phyloP scores from a whole-genome alignment of 2,113 vertebrate genomes.

The Alaudala cheleensis region DNA sequence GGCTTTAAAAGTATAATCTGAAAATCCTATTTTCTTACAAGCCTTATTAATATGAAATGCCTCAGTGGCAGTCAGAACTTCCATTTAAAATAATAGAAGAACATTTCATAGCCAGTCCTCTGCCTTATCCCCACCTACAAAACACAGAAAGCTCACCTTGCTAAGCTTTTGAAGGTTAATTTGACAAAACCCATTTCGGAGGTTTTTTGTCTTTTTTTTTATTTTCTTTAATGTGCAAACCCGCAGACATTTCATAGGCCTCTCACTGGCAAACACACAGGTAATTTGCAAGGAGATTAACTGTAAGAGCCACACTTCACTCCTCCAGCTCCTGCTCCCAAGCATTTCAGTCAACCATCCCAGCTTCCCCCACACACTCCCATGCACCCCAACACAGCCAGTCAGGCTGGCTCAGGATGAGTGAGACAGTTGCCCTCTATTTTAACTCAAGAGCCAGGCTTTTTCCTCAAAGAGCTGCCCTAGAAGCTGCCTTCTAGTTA shows the following conservation, averaged over 20 bases:
- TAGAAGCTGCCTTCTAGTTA: neutral
- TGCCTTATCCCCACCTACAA: neutral
- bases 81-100: neutral
- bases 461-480: neutral
- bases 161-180: slow-evolving; percentile 5
- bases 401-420: neutral
- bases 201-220: neutral
- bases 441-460: neutral
- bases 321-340: neutral
- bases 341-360: neutral
- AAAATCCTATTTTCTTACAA: slow-evolving; percentile 66
- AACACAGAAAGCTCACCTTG: neutral
- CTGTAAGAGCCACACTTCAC: neutral
- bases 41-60: slow-evolving; percentile 50
- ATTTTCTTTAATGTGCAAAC: neutral
- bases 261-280: neutral
- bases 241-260: neutral
- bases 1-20: slow-evolving; percentile 52
- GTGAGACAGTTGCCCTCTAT: neutral
- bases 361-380: neutral
- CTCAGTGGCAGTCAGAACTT: neutral
- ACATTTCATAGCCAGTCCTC: neutral
- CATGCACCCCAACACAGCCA: rapidly evolving
- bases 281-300: neutral
- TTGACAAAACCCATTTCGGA: neutral